phyloP scores from a whole-genome alignment of 2,888 invertebrate genomes.

The Hybos culiciformis region DNA sequence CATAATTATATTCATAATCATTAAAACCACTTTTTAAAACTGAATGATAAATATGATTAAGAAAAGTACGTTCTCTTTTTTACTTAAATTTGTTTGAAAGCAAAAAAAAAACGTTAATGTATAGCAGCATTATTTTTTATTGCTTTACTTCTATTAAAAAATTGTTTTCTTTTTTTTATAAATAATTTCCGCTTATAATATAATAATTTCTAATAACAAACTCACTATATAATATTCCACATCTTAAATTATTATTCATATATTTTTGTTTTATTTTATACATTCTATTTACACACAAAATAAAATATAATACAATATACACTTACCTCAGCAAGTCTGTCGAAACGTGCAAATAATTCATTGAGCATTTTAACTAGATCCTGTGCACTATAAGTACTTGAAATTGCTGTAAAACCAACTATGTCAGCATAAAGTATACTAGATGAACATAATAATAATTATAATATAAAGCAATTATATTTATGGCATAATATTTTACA shows the following conservation, averaged over 20 bases:
- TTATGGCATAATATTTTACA: conserved; percentile 3
- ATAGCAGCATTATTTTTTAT: no score
- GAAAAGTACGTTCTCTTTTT: no score
- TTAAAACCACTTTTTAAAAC: no score
- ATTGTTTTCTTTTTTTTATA: no score
- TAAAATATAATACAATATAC: conserved; percentile 7
- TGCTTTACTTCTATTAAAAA: no score
- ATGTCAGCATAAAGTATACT: conserved; percentile 96
- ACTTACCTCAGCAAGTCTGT: conserved; percentile 68
- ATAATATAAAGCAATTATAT: neutral
- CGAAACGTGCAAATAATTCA: conserved; percentile 90
- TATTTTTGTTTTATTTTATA: no score
- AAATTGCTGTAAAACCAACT: conserved; percentile 93
- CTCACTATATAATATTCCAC: neutral
- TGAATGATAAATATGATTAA: no score
- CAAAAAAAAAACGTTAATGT: no score
- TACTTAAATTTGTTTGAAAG: no score
- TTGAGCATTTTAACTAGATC: conserved; percentile 91
- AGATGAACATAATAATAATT: conserved; percentile 30
- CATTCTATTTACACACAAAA: neutral
- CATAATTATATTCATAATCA: no score
- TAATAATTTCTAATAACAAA: no score
- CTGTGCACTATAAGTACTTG: conserved; percentile 88
- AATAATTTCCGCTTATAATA: no score
- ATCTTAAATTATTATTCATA: neutral